phyloP scores from a whole-genome alignment of 1,140 invertebrate species.

The Mamestra configurata region DNA sequence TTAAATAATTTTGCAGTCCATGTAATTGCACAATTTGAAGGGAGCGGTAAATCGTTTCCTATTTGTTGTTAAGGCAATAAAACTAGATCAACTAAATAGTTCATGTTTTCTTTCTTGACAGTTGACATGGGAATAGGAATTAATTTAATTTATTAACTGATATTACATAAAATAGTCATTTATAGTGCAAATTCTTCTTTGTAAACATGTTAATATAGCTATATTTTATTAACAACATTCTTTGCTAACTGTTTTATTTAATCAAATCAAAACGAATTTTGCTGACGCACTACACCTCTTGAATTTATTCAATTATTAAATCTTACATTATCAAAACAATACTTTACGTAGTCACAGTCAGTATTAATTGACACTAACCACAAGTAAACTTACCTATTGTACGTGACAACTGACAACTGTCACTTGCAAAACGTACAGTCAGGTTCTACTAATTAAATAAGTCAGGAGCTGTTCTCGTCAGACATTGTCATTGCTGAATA shows the following conservation, averaged over 20 bases:
- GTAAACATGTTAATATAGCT: too few species aligned
- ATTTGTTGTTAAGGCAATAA: slow-evolving; percentile 17
- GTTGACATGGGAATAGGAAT: not conserved
- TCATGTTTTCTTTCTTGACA: slow-evolving; percentile 11
- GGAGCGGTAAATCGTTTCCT: slow-evolving; percentile 47
- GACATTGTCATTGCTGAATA: slow-evolving; percentile 15
- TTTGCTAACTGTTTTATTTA: too few species aligned
- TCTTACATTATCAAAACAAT: not conserved
- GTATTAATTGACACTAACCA: not conserved
- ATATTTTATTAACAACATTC: too few species aligned
- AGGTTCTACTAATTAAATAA: slow-evolving; percentile 24
- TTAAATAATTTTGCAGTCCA: slow-evolving; percentile 50
- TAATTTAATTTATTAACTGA: too few species aligned
- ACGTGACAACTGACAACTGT: not conserved
- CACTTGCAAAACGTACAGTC: slow-evolving; percentile 1
- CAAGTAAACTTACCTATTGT: not conserved
- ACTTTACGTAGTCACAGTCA: not conserved
- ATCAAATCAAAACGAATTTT: not conserved
- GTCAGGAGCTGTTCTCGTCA: slow-evolving; percentile 23
- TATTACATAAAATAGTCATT: too few species aligned
- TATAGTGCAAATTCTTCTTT: too few species aligned
- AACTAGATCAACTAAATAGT: not conserved
- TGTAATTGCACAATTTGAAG: slow-evolving; percentile 45
- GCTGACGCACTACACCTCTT: not conserved
- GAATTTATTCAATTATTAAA: not conserved